phyloP scores from a whole-genome alignment of 2,797 vertebrate species.

The Lepus townsendii region DNA sequence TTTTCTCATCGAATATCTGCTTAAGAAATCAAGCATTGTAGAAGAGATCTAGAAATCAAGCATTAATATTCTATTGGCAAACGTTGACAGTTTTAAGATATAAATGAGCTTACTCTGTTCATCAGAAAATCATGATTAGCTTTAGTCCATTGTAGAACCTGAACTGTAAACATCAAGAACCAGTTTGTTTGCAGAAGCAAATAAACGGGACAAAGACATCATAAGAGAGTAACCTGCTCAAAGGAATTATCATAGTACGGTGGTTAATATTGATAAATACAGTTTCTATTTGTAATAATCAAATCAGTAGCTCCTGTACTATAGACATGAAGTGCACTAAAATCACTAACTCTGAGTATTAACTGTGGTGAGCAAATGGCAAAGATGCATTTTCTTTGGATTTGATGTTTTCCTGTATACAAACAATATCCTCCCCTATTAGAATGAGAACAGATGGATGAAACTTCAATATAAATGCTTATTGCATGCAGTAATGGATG shows the following conservation, averaged over 20 bases:
- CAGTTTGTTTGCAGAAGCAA: constrained; percentile 4
- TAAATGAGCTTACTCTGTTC: constrained; percentile 28
- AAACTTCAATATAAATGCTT: constrained; percentile 73
- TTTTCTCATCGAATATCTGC: neutral
- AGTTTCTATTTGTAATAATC: constrained; percentile 64
- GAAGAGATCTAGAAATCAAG: neutral
- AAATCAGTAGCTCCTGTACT: constrained; percentile 10
- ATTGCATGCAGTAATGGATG: constrained; percentile 68
- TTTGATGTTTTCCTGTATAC: constrained; percentile 43
- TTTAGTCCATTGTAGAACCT: constrained; percentile 31
- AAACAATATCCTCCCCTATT: constrained; percentile 70
- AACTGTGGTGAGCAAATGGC: constrained; percentile 66
- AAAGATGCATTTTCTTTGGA: constrained; percentile 71
- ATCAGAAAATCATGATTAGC: constrained; percentile 32
- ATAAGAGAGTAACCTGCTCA: neutral
- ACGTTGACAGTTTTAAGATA: constrained; percentile 46
- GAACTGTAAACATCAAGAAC: constrained; percentile 48
- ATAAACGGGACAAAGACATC: neutral
- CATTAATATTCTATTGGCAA: constrained; percentile 36
- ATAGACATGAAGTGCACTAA: constrained; percentile 4
- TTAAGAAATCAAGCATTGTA: constrained; percentile 60
- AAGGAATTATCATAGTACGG: constrained; percentile 19
- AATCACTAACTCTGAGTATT: constrained; percentile 51
- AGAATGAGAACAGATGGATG: constrained; percentile 73
- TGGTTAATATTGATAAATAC: constrained; percentile 51